These are phyloP conservation scores for Acrossocheilus wenchowensis DNA, from an alignment of 2,797 vertebrate species.

Conservation along the genomic window DNA sequence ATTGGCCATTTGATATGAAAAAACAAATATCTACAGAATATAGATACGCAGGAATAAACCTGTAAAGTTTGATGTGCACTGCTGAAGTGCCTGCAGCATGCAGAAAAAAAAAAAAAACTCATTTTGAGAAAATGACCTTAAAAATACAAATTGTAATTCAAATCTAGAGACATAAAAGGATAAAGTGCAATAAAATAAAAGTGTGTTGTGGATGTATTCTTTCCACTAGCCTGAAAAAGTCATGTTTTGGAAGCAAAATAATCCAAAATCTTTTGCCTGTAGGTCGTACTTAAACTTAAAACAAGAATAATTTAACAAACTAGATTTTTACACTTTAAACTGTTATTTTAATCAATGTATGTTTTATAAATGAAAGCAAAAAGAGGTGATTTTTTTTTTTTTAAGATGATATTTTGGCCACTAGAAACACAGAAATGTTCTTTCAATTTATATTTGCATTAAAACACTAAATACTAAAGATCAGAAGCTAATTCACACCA, in stretches of 20 bases:
- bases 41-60: background rate
- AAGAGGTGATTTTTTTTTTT: background rate
- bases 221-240: background rate
- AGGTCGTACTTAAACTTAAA: background rate
- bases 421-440: background rate
- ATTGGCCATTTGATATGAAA: background rate
- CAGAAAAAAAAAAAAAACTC: too few species aligned
- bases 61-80: background rate
- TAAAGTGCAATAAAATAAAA: background rate
- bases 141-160: background rate
- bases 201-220: background rate
- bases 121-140: background rate
- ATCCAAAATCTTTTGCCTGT: background rate
- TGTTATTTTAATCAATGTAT: background rate
- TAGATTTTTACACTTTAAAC: background rate
- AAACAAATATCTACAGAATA: background rate
- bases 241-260: background rate
- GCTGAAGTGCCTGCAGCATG: too few species aligned
- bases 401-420: background rate
- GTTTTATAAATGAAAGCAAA: background rate
- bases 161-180: background rate
- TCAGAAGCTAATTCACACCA: background rate
- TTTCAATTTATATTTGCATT: background rate
- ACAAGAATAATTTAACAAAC: background rate
- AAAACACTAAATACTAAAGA: conserved; percentile 52